Evolutionary conservation across 2,113 vertebrate species (phyloP).

Genomic region (Clarias batrachus): DNA sequence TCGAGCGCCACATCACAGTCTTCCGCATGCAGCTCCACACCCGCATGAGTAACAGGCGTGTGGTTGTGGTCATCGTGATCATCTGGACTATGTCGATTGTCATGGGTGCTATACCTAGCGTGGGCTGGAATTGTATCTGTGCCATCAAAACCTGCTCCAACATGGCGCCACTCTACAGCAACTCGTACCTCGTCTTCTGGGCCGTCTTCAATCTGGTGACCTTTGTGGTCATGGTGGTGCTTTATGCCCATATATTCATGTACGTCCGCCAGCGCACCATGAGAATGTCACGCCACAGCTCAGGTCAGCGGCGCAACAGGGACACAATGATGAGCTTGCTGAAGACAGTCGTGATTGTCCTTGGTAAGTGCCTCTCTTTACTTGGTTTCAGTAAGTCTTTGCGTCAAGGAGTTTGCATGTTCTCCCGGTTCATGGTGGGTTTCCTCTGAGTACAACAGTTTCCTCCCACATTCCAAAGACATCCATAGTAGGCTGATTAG

Average conservation of each 20-base stretch:
- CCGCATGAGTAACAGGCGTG: constrained; percentile 95
- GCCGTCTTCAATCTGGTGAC: constrained; percentile 97
- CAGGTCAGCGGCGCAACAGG: constrained; percentile 89
- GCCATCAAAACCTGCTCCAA: constrained; percentile 87
- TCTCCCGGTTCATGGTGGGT: no score
- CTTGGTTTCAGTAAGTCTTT: neutral
- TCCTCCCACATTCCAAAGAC: no score
- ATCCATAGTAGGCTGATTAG: no score
- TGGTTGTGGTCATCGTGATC: constrained; percentile 95
- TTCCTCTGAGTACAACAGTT: no score
- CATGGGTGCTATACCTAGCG: constrained; percentile 95
- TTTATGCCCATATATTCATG: constrained; percentile 98
- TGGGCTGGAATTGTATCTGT: constrained; percentile 99
- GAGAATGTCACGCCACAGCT: constrained; percentile 98
- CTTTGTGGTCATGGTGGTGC: constrained; percentile 97
- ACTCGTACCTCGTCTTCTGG: constrained; percentile 98
- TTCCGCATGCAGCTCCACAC: constrained; percentile 99
- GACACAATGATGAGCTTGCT: constrained; percentile 99
- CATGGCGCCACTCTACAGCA: constrained; percentile 98
- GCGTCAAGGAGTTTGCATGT: no score
- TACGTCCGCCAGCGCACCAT: constrained; percentile 98
- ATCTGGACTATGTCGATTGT: constrained; percentile 99
- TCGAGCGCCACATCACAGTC: constrained; percentile 96
- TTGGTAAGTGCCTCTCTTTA: constrained; percentile 80
- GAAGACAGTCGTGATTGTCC: constrained; percentile 95